A percentile compares a stretch with the other conserved stretches of the same genome.
phyloP scores from a whole-genome alignment of 2,797 vertebrate species.

The Phaenicophaeus curvirostris region DNA sequence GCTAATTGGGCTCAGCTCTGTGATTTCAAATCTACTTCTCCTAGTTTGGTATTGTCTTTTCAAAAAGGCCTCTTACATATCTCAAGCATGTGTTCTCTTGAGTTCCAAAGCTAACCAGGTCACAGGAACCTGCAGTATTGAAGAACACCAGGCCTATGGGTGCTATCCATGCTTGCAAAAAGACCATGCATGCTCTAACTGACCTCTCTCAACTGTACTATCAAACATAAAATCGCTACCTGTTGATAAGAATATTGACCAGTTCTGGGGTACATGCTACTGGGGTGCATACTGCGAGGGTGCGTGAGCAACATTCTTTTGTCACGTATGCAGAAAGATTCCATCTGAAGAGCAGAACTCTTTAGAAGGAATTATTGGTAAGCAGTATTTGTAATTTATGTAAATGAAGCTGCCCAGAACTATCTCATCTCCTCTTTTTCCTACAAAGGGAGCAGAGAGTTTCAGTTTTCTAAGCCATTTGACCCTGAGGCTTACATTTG shows the following conservation, averaged over 20 bases:
- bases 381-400: conserved; percentile 9
- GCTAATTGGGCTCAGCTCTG: conserved; percentile 12
- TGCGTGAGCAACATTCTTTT: neutral
- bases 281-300: neutral
- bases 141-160: neutral
- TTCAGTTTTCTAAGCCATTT: conserved; percentile 29
- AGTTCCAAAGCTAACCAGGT: neutral
- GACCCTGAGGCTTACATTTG: conserved; percentile 51
- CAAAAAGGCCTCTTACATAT: neutral
- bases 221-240: neutral
- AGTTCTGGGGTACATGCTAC: neutral
- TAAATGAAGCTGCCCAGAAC: conserved; percentile 14
- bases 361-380: neutral
- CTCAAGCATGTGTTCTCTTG: neutral
- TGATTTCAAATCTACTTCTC: neutral
- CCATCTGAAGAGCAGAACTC: neutral
- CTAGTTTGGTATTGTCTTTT: neutral
- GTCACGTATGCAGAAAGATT: neutral
- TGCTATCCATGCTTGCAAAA: neutral
- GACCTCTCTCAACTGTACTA: neutral
- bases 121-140: fast-evolving
- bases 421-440: neutral
- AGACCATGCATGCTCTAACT: neutral
- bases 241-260: neutral
- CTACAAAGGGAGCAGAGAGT: neutral